phyloP scores from a whole-genome alignment of 2,888 invertebrate genomes.

The Adineta ricciae region DNA sequence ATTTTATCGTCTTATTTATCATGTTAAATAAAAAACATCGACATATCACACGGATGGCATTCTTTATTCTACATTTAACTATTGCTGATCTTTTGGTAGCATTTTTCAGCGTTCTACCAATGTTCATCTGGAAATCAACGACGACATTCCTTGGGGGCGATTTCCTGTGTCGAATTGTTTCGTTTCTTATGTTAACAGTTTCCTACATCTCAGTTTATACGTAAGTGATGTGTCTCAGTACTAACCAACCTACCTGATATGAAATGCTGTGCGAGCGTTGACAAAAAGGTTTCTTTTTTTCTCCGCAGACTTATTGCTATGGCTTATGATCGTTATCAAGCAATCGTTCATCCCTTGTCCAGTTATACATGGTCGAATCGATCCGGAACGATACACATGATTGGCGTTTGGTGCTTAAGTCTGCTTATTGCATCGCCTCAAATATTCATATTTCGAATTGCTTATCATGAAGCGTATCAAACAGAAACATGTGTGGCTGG shows the following conservation, averaged over 20 bases:
- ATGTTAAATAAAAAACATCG: conserved; percentile 53
- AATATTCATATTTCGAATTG: conserved; percentile 45
- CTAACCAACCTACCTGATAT: too few relatives aligned
- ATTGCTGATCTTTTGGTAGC: conserved; percentile 63
- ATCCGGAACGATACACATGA: conserved; percentile 37
- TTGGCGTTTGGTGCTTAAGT: conserved; percentile 51
- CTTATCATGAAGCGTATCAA: not conserved
- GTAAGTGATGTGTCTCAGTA: conserved; percentile 36
- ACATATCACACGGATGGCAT: conserved; percentile 58
- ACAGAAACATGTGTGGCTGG: not conserved
- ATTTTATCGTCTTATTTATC: conserved; percentile 57
- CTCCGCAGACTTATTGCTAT: conserved; percentile 37
- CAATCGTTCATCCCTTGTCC: conserved; percentile 57
- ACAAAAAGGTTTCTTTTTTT: too few relatives aligned
- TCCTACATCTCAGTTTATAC: conserved; percentile 48
- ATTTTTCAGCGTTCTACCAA: conserved; percentile 61
- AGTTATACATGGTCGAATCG: conserved; percentile 52
- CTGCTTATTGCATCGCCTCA: conserved; percentile 51
- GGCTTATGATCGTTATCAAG: conserved; percentile 38
- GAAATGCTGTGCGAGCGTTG: too few relatives aligned
- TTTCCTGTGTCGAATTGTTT: conserved; percentile 53
- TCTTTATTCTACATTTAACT: conserved; percentile 63
- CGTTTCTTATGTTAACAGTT: conserved; percentile 57
- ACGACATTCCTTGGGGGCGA: conserved; percentile 55
- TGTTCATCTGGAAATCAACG: conserved; percentile 61